phyloP scores from a whole-genome alignment of 2,888 invertebrate species.

The Eilema griseolum region DNA sequence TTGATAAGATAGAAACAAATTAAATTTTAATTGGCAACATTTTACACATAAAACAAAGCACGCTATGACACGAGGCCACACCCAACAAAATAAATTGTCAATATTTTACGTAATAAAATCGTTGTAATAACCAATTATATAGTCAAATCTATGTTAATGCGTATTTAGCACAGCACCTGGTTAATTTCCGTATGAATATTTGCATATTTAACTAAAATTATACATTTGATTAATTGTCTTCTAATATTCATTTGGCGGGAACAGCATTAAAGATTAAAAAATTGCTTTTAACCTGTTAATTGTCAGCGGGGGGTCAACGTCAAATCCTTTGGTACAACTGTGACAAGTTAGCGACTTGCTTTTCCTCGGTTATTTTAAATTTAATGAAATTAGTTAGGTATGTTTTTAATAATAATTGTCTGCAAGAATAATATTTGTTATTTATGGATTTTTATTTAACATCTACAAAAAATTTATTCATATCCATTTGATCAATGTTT shows the following conservation, averaged over 20 bases:
- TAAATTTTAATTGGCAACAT: conserved; percentile 18
- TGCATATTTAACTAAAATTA: conserved; percentile 47
- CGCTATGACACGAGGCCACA: conserved; percentile 35
- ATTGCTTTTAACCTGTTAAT: conserved; percentile 39
- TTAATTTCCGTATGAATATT: conserved; percentile 49
- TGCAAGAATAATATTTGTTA: background rate
- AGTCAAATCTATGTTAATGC: conserved; percentile 44
- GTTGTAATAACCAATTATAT: conserved; percentile 28
- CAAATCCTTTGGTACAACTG: conserved; percentile 16
- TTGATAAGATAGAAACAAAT: background rate
- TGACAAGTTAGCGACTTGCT: conserved; percentile 10
- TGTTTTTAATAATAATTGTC: background rate
- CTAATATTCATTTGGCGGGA: conserved; percentile 60
- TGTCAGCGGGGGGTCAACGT: conserved; percentile 39
- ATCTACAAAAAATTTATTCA: background rate
- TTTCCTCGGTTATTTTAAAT: conserved; percentile 2
- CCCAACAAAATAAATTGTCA: conserved; percentile 33
- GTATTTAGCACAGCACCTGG: conserved; percentile 52
- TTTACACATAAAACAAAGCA: conserved; percentile 35
- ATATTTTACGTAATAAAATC: conserved; percentile 39
- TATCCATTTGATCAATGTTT: background rate
- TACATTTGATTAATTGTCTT: conserved; percentile 59
- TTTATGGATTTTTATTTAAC: background rate
- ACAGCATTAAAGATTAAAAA: conserved; percentile 34
- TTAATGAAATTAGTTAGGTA: background rate